Base-by-base conservation (phyloP, 2,113 vertebrate species). In the Lepidothrix coronata region DNA sequence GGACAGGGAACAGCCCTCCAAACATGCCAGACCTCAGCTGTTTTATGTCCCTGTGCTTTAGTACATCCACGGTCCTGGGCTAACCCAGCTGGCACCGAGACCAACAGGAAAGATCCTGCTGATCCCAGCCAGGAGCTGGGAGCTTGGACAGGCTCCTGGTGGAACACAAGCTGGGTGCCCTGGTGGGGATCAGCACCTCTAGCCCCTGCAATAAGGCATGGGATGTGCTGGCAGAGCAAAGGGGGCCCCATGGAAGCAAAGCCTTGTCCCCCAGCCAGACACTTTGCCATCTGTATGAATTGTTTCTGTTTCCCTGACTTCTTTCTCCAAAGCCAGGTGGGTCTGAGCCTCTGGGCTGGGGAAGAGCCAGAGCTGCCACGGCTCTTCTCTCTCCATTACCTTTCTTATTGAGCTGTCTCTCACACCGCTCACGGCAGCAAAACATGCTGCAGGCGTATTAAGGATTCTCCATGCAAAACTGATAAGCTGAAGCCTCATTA, bases 401-500 rank as follows among this genome's bases (percentile, higher is more conserved):
- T 94, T 75, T 74, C 79, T 95, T 96, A 96, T 91, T 94, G 94
- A 97, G 95, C 58, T 95, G 91, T 97, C 96, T 93, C 62, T 91
- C 33, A 2, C 65, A 46, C 81, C 1, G 3, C 49, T 80, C 79
- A 57, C 2, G 3, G 86, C 82, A 80, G 84, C 52, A 14, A 81
- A 84, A 93, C 77, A 91, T 0, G 16, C 93, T 93, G 55, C 61
- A 49, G 91, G 95, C 89, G 0, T 94, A 96, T 96, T 96, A 97
- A 95, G 95, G 95, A 97, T 97, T 97, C 97, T 96, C 89, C 85
- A 76, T 77, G 92, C 94, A 96, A 96, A 96, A 82, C 87, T 71
- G 94, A 95, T 97, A 97, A 97, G 92, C 94, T 91, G 87, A 80
- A 94, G 93, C 75, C 89, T 97, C 93, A 96, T 97, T 97, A 97